These are phyloP conservation scores for Mythimna ferrago DNA, from an alignment of 2,888 invertebrate species.

Conservation along the genomic window DNA sequence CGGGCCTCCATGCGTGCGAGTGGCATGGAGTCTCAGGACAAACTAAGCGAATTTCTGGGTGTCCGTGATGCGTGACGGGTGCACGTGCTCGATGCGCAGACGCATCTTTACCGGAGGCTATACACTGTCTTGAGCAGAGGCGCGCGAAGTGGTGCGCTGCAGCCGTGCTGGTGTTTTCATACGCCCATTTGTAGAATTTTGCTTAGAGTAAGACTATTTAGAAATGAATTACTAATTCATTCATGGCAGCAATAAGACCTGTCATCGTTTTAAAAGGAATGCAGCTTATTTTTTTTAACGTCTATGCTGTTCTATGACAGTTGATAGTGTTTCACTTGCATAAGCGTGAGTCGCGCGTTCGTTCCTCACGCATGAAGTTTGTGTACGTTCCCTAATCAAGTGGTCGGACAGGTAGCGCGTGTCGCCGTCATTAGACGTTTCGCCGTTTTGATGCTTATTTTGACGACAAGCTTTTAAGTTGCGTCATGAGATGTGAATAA, in stretches of 20 bases:
- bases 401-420: constrained; percentile 50
- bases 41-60: constrained; percentile 88
- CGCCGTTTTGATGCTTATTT: constrained; percentile 66
- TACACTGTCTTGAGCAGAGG: constrained; percentile 45
- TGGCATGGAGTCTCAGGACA: constrained; percentile 81
- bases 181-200: constrained; percentile 12
- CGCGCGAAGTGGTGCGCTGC: neutral
- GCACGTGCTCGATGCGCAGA: constrained; percentile 85
- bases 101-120: constrained; percentile 74
- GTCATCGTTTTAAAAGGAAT: constrained; percentile 1
- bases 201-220: constrained; percentile 6
- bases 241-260: constrained; percentile 3
- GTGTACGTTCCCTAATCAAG: constrained; percentile 54
- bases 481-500: constrained; percentile 67
- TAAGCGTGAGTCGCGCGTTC: constrained; percentile 22
- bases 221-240: constrained; percentile 3
- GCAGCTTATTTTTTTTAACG: neutral
- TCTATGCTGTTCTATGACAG: neutral
- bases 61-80: constrained; percentile 86
- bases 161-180: neutral
- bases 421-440: constrained; percentile 59
- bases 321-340: constrained; percentile 7
- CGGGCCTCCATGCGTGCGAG: constrained; percentile 81
- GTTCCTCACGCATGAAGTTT: constrained; percentile 38
- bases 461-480: constrained; percentile 70